Conservation (phyloP, 2,797 vertebrate species). For the Novumbra hubbsi region DNA sequence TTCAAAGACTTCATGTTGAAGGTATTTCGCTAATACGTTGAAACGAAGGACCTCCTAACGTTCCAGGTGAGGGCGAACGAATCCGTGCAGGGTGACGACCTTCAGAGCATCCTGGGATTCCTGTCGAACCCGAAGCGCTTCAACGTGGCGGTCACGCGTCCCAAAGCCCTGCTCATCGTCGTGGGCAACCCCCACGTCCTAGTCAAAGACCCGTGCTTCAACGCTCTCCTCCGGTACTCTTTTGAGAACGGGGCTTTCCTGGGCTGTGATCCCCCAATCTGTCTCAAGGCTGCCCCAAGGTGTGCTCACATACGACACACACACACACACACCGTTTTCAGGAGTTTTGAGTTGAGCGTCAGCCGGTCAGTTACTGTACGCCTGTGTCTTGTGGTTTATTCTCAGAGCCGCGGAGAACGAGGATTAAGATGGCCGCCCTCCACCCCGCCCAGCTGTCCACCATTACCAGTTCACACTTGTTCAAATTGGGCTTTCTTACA, state of each 20-base stretch:
- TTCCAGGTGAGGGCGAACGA: constrained; percentile 88
- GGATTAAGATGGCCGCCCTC: background rate
- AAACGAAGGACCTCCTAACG: background rate
- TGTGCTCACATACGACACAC: constrained; percentile 37
- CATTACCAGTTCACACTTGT: background rate
- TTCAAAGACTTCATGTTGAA: background rate
- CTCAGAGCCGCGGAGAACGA: constrained; percentile 38
- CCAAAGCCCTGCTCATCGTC: constrained; percentile 89
- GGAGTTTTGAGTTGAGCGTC: background rate
- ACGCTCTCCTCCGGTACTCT: constrained; percentile 84
- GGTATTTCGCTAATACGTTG: background rate
- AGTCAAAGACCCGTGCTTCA: constrained; percentile 85
- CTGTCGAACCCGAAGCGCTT: constrained; percentile 91
- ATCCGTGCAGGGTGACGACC: constrained; percentile 64
- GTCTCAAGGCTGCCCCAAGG: constrained; percentile 68
- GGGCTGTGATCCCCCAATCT: constrained; percentile 85
- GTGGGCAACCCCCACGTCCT: constrained; percentile 93
- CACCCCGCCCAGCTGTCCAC: background rate
- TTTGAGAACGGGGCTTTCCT: constrained; percentile 79
- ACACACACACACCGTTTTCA: background rate
- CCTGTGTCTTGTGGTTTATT: background rate
- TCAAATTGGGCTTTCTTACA: background rate
- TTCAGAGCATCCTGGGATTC: constrained; percentile 81
- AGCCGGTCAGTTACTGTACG: background rate
- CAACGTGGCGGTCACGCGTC: constrained; percentile 91